Evolutionary conservation across 2,113 vertebrate genomes (phyloP).

Genomic region (Dasyornis broadbenti): DNA sequence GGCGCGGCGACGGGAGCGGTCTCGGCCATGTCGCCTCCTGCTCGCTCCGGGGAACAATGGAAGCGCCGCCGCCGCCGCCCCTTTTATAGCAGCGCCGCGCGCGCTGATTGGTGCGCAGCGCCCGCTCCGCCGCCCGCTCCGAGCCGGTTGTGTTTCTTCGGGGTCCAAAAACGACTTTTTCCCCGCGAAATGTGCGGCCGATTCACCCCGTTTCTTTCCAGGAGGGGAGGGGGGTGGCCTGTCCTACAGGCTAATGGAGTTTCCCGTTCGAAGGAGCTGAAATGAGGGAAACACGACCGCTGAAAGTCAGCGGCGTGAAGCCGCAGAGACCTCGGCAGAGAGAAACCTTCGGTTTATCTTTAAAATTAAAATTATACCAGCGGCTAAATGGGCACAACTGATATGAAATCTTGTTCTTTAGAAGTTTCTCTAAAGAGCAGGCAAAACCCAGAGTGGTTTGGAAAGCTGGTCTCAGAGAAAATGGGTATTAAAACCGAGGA

Average conservation of each 20-base stretch:
- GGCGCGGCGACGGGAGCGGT: not conserved
- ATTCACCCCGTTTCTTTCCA: not conserved
- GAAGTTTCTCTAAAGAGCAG: not conserved
- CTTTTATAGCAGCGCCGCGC: conserved; percentile 65
- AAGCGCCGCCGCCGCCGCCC: rapidly evolving
- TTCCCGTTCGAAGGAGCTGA: not conserved
- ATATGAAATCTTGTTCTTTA: not conserved
- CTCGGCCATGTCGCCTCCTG: rapidly evolving
- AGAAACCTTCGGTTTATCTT: conserved; percentile 17
- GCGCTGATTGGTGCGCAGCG: conserved; percentile 64
- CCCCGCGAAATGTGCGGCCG: not conserved
- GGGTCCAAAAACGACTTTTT: conserved; percentile 55
- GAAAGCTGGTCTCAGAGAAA: rapidly evolving
- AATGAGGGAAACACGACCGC: not conserved
- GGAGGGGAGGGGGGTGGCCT: not conserved
- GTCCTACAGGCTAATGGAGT: not conserved
- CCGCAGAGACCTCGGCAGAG: not conserved
- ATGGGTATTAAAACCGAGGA: not conserved
- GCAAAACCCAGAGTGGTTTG: rapidly evolving
- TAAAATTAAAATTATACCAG: not conserved
- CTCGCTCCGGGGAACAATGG: rapidly evolving
- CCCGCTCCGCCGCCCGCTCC: not conserved
- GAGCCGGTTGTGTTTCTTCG: conserved; percentile 70
- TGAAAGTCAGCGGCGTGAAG: not conserved
- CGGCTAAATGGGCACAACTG: rapidly evolving